Evolutionary conservation across 2,888 invertebrate genomes (phyloP).

Genomic region (Tryphoninae sp.): DNA sequence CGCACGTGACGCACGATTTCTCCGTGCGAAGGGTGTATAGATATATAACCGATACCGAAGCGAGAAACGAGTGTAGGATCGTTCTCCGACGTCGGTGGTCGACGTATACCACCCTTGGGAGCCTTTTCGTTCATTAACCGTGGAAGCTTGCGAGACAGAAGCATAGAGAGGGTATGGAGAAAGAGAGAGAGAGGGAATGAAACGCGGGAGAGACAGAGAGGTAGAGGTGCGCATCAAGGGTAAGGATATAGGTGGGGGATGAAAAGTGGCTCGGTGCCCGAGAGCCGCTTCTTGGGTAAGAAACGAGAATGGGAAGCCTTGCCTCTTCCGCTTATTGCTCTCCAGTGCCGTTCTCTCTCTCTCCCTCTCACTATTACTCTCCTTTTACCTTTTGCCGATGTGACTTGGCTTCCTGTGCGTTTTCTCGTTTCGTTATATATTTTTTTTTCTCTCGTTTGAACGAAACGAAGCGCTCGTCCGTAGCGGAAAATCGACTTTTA

Average conservation of each 20-base stretch:
- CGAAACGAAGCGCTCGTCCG: slow-evolving; percentile 49
- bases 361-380: slow-evolving; percentile 8
- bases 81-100: slow-evolving; percentile 53
- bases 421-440: slow-evolving; percentile 26
- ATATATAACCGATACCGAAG: slow-evolving; percentile 14
- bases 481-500: slow-evolving; percentile 53
- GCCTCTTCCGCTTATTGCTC: slow-evolving; percentile 59
- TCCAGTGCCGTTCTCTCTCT: slow-evolving; percentile 42
- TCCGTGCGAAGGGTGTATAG: not conserved
- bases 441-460: slow-evolving; percentile 17
- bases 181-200: slow-evolving; percentile 45
- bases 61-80: slow-evolving; percentile 30
- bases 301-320: slow-evolving; percentile 58
- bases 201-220: not conserved
- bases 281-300: slow-evolving; percentile 49
- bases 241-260: slow-evolving; percentile 35
- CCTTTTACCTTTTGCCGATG: slow-evolving; percentile 31
- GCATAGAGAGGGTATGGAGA: not conserved
- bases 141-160: slow-evolving; percentile 34
- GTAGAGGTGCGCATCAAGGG: slow-evolving; percentile 1
- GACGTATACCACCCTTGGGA: slow-evolving; percentile 61
- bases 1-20: slow-evolving; percentile 38
- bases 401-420: slow-evolving; percentile 35
- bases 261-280: slow-evolving; percentile 56
- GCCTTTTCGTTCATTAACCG: slow-evolving; percentile 71